Evolutionary conservation across 2,113 vertebrate genomes (phyloP).

Genomic region (Plotosus lineatus): DNA sequence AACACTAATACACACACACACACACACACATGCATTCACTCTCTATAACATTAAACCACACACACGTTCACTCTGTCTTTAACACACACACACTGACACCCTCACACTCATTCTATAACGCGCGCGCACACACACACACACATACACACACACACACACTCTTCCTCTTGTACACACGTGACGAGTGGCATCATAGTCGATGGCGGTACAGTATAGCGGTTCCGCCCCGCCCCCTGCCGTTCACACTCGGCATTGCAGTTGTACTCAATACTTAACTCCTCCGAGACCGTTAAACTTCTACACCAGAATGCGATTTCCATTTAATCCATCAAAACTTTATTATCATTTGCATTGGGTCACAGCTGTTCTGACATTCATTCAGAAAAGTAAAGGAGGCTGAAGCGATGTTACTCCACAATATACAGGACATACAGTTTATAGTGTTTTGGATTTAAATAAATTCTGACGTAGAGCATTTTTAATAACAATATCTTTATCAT

Average conservation of each 20-base stretch:
- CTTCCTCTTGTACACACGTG: too few species aligned
- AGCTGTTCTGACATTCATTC: conserved; percentile 52
- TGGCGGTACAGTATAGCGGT: neutral
- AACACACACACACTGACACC: too few species aligned
- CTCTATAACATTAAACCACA: too few species aligned
- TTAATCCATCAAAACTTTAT: conserved; percentile 70
- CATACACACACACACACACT: too few species aligned
- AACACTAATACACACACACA: too few species aligned
- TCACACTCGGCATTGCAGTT: neutral
- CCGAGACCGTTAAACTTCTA: conserved; percentile 38
- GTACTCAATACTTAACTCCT: neutral
- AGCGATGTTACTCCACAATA: conserved; percentile 55
- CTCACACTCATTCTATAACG: too few species aligned
- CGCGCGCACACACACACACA: too few species aligned
- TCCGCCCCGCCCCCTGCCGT: conserved; percentile 29
- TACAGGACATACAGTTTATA: conserved; percentile 55
- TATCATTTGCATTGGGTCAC: conserved; percentile 53
- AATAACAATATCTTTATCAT: conserved; percentile 38
- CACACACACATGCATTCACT: too few species aligned
- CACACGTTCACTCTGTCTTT: too few species aligned
- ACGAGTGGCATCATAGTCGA: too few species aligned
- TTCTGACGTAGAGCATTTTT: conserved; percentile 53
- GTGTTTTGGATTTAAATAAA: conserved; percentile 43
- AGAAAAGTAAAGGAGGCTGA: conserved; percentile 43
- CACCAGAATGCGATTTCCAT: conserved; percentile 7